Conservation (phyloP, 2,888 invertebrate species). For the Oligia latruncula region DNA sequence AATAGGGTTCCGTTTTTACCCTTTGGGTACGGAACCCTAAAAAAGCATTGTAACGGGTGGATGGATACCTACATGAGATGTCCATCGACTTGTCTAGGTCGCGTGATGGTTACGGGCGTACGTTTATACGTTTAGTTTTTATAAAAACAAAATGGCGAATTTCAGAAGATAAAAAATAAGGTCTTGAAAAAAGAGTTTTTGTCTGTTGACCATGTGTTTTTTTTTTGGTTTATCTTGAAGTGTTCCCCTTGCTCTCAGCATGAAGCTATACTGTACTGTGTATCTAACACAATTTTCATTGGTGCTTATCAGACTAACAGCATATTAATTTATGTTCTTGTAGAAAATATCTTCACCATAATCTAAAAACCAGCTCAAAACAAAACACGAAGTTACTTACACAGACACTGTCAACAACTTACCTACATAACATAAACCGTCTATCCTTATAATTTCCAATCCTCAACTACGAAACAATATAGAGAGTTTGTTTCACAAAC, state of each 20-base stretch:
- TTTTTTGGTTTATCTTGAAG: neutral
- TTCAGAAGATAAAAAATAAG: neutral
- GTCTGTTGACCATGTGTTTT: too few species aligned
- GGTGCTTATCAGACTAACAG: too few species aligned
- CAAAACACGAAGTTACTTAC: neutral
- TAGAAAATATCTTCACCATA: neutral
- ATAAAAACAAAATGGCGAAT: neutral
- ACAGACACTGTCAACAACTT: neutral
- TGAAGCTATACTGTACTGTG: neutral
- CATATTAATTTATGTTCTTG: neutral
- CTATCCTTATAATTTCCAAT: conserved; percentile 24
- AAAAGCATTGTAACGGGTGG: neutral
- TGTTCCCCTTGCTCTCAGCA: neutral
- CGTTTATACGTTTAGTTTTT: neutral
- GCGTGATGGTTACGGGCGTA: too few species aligned
- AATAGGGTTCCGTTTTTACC: too few species aligned
- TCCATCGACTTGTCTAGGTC: neutral
- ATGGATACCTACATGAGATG: neutral
- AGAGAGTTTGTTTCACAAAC: conserved; percentile 60
- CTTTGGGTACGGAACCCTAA: too few species aligned
- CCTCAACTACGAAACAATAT: conserved; percentile 53
- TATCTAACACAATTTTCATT: neutral
- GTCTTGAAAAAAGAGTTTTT: neutral
- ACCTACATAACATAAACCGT: conserved; percentile 4
- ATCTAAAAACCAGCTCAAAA: neutral